Conservation (phyloP, 2,797 vertebrate genomes). For the Microhierax caerulescens region DNA sequence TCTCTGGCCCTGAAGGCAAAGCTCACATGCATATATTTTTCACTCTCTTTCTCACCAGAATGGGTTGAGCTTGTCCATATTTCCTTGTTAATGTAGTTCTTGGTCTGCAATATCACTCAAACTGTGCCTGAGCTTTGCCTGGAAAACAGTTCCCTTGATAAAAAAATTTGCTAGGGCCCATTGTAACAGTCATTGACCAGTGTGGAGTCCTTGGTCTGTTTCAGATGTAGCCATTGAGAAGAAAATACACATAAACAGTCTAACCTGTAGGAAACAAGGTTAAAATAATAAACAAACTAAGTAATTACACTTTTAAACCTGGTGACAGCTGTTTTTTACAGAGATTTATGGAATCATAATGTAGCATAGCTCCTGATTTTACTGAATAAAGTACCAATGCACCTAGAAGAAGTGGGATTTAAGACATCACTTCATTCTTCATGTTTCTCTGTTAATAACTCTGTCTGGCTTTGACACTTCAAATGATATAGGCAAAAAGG, state of each 20-base stretch:
- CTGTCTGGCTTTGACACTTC: not conserved
- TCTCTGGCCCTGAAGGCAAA: not conserved
- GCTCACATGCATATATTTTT: not conserved
- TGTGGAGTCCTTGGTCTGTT: not conserved
- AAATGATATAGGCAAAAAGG: not conserved
- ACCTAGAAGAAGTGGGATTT: not conserved
- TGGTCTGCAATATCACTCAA: not conserved
- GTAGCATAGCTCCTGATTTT: not conserved
- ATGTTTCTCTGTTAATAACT: not conserved
- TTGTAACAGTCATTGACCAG: not conserved
- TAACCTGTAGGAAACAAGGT: not conserved
- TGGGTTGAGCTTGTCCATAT: not conserved
- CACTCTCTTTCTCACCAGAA: not conserved
- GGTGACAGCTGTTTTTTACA: not conserved
- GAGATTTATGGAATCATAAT: not conserved
- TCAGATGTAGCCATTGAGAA: not conserved
- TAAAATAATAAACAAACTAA: not conserved
- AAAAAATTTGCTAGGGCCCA: not conserved
- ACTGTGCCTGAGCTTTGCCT: not conserved
- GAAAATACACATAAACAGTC: not conserved
- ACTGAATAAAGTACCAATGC: not conserved
- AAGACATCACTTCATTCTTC: not conserved
- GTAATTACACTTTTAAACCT: not conserved
- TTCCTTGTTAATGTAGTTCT: not conserved
- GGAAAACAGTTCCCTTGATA: not conserved